Percentiles rank a stretch among this genome's conserved stretches.
These are phyloP conservation scores for Danionella dracula DNA, from an alignment of 2,797 vertebrate species.

Conservation along the genomic window DNA sequence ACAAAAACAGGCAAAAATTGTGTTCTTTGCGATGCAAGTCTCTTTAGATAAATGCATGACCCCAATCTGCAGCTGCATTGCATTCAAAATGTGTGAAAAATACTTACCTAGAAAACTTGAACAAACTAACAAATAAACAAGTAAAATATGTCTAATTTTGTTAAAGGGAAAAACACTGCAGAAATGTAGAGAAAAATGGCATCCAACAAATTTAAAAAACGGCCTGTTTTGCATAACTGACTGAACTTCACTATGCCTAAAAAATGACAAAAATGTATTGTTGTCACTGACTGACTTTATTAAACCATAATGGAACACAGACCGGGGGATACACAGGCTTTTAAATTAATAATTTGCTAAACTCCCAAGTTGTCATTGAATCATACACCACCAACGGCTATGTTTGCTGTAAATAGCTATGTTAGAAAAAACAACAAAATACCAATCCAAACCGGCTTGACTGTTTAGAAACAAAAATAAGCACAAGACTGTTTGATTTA, in stretches of 20 bases:
- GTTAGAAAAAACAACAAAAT: conserved; percentile 8
- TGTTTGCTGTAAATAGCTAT: conserved; percentile 12
- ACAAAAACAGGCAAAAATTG: no score
- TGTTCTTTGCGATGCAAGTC: no score
- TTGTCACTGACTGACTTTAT: neutral
- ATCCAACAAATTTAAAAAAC: no score
- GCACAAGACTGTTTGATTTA: conserved; percentile 1
- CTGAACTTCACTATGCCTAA: neutral
- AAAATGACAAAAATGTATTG: neutral
- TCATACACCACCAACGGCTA: neutral
- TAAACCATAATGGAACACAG: neutral
- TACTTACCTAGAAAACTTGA: no score
- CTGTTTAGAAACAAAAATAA: conserved; percentile 4
- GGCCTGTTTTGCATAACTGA: neutral
- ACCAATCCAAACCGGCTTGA: neutral
- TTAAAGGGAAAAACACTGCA: no score
- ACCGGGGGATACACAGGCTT: neutral
- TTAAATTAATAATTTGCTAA: neutral
- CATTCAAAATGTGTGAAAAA: no score
- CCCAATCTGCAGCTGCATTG: no score
- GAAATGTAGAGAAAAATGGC: no score
- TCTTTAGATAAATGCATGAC: no score
- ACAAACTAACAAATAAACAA: no score
- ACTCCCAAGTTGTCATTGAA: neutral
- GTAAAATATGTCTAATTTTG: no score